Evolutionary conservation across 2,888 invertebrate genomes (phyloP).

Genomic region (Drosophila sordidula): DNA sequence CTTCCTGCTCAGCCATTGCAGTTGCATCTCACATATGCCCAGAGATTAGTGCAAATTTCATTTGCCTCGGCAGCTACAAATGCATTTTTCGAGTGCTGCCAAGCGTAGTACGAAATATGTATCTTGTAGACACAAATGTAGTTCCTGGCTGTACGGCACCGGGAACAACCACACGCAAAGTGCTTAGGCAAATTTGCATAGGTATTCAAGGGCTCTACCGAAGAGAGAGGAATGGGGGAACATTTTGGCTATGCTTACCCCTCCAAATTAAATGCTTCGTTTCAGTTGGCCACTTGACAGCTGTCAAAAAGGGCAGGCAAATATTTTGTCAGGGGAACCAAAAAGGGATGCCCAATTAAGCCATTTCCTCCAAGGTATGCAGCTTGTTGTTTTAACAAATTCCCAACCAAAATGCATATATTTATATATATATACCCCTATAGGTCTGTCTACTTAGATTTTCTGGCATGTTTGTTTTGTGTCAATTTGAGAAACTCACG

Average conservation of each 20-base stretch:
- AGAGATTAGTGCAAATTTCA: conserved; percentile 74
- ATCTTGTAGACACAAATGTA: conserved; percentile 25
- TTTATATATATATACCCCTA: not conserved
- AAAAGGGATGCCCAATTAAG: conserved; percentile 67
- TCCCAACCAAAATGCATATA: conserved; percentile 35
- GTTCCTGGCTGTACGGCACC: conserved; percentile 30
- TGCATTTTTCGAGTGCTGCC: conserved; percentile 53
- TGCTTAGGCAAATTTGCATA: conserved; percentile 72
- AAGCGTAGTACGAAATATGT: conserved; percentile 31
- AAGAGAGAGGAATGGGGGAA: not conserved
- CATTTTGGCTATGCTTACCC: not conserved
- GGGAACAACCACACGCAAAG: conserved; percentile 57
- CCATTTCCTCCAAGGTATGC: conserved; percentile 57
- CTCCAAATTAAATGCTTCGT: conserved; percentile 65
- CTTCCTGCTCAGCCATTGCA: conserved; percentile 75
- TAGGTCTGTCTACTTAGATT: conserved; percentile 13
- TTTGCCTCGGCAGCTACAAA: conserved; percentile 44
- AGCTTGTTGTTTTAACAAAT: conserved; percentile 68
- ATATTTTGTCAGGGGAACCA: conserved; percentile 67
- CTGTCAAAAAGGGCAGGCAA: conserved; percentile 73
- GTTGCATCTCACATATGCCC: conserved; percentile 29
- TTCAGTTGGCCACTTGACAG: conserved; percentile 74
- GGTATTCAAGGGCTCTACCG: conserved; percentile 13
- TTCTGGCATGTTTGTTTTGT: conserved; percentile 56
- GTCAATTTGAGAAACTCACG: conserved; percentile 66